Percentiles rank a stretch among this genome's conserved stretches.
phyloP scores from a whole-genome alignment of 2,888 invertebrate genomes.

The Oasisia sp. region DNA sequence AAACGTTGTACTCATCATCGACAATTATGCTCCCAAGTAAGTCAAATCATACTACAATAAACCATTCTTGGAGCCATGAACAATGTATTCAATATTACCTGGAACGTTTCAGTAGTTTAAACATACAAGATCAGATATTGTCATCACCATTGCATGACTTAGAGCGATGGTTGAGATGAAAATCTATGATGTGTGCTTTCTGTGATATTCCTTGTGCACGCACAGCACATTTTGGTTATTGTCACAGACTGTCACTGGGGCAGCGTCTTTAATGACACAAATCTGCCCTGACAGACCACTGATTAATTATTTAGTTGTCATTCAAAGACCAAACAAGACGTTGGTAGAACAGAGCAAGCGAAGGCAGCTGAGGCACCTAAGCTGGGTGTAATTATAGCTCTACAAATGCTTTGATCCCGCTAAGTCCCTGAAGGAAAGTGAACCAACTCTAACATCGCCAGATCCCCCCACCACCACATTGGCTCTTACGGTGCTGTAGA shows the following conservation, averaged over 20 bases:
- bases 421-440: not conserved
- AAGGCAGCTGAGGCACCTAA: not conserved
- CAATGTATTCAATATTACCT: not conserved
- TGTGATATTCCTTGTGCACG: no score
- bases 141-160: not conserved
- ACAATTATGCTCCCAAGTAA: no score
- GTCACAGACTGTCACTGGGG: no score
- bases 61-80: no score
- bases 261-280: not conserved
- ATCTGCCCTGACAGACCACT: not conserved
- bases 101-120: not conserved
- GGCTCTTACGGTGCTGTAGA: not conserved
- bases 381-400: not conserved
- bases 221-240: no score
- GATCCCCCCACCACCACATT: not conserved
- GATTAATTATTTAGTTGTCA: slow-evolving; percentile 13
- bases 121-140: not conserved
- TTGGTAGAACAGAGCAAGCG: not conserved
- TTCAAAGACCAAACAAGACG: not conserved
- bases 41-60: no score
- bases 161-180: not conserved
- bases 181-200: not conserved
- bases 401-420: not conserved
- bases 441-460: not conserved
- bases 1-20: no score